Percentiles rank a stretch among this genome's conserved stretches.
Conservation (phyloP, 2,888 invertebrate species). For the Charanyca ferruginea region DNA sequence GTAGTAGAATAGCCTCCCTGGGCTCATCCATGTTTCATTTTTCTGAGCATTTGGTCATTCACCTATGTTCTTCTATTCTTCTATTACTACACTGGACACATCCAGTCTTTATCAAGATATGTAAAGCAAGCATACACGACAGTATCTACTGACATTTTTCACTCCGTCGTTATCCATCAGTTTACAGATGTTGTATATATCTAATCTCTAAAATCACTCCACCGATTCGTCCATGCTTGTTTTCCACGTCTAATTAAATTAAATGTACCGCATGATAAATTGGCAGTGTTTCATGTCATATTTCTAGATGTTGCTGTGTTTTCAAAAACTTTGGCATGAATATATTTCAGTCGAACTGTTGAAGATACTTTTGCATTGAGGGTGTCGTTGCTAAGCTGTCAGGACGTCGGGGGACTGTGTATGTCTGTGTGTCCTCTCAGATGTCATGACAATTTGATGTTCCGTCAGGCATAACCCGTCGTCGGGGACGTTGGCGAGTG, state of each 20-base stretch:
- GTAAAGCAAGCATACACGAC: conserved; percentile 53
- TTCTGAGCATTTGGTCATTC: conserved; percentile 28
- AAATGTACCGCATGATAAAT: conserved; percentile 62
- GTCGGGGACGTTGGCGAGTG: conserved; percentile 87
- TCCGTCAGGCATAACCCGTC: conserved; percentile 88
- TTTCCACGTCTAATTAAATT: conserved; percentile 47
- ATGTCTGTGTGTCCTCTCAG: conserved; percentile 17
- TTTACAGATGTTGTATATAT: conserved; percentile 32
- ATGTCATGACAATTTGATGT: conserved; percentile 58
- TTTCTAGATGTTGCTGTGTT: conserved; percentile 54
- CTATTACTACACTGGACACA: conserved; percentile 11
- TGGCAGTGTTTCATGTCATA: conserved; percentile 56
- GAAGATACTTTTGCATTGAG: conserved; percentile 43
- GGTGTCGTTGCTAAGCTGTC: conserved; percentile 8
- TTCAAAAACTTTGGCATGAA: conserved; percentile 56
- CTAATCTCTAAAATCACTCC: conserved; percentile 49
- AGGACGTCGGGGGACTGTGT: conserved; percentile 19
- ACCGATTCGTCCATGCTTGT: conserved; percentile 53
- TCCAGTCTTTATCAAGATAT: conserved; percentile 13
- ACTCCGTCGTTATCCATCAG: not conserved
- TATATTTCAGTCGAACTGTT: conserved; percentile 44
- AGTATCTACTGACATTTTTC: conserved; percentile 11
- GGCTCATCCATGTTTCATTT: conserved; percentile 37
- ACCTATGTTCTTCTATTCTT: not conserved
- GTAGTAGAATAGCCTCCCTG: no score